A percentile compares a stretch with the other conserved stretches of the same genome.
Evolutionary conservation across 2,888 invertebrate species (phyloP).

Genomic region (Leucophenga montana): DNA sequence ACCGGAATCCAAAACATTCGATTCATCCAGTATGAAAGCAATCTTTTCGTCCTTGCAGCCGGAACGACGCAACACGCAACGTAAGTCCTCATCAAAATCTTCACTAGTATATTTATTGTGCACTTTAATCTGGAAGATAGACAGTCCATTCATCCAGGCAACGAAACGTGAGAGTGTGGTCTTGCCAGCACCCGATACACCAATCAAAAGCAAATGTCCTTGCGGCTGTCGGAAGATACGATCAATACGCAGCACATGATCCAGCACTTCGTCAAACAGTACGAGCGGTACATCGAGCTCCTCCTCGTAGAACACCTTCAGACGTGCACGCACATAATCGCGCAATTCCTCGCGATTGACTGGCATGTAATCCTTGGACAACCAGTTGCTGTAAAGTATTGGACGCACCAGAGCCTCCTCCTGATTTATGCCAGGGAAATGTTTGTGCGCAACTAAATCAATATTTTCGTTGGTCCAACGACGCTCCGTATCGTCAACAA

Average conservation of each 20-base stretch:
- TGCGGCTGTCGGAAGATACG: slow-evolving; percentile 99
- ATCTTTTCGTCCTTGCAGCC: slow-evolving; percentile 98
- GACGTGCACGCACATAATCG: slow-evolving; percentile 96
- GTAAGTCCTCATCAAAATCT: slow-evolving; percentile 98
- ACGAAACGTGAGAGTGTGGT: slow-evolving; percentile 99
- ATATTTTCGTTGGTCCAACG: slow-evolving; percentile 99
- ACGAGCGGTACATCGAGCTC: slow-evolving; percentile 98
- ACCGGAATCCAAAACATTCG: slow-evolving; percentile 97
- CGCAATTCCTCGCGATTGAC: slow-evolving; percentile 95
- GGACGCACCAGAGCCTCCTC: slow-evolving; percentile 92
- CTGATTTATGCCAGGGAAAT: slow-evolving; percentile 92
- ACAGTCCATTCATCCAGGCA: slow-evolving; percentile 99
- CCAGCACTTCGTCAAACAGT: slow-evolving; percentile 98
- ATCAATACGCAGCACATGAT: slow-evolving; percentile 98
- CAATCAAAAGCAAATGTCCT: slow-evolving; percentile 97
- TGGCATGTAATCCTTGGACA: slow-evolving; percentile 97
- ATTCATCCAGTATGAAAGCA: slow-evolving; percentile 98
- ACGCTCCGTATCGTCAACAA: slow-evolving; percentile 95
- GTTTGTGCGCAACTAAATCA: slow-evolving; percentile 91
- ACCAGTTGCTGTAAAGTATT: slow-evolving; percentile 98
- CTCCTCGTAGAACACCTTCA: slow-evolving; percentile 99
- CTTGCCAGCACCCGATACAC: slow-evolving; percentile 99
- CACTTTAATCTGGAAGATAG: slow-evolving; percentile 98
- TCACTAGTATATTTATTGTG: slow-evolving; percentile 99
- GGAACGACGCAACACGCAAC: slow-evolving; percentile 88